Percentiles rank a stretch among this genome's conserved stretches.
phyloP scores from a whole-genome alignment of 1,140 invertebrate species.

The Pissodes strobi region DNA sequence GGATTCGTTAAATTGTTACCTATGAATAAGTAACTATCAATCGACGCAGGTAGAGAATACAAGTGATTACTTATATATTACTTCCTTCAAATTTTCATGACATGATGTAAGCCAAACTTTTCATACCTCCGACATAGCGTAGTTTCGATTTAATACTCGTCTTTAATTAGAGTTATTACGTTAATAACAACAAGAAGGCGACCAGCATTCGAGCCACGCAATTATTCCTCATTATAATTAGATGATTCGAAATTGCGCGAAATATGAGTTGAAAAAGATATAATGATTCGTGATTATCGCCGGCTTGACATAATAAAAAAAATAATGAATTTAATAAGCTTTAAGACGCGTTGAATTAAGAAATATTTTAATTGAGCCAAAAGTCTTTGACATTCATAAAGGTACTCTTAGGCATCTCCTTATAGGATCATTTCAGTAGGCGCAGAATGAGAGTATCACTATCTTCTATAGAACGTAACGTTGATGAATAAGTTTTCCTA shows the following conservation, averaged over 20 bases:
- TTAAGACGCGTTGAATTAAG: no score
- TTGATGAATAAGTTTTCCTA: no score
- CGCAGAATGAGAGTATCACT: no score
- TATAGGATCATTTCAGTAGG: no score
- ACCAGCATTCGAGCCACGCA: constrained; percentile 28
- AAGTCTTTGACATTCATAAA: no score
- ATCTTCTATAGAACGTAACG: no score
- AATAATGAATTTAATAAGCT: no score
- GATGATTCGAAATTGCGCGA: constrained; percentile 33
- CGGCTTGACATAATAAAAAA: constrained; percentile 24
- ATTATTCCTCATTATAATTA: constrained; percentile 34
- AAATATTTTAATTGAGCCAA: no score
- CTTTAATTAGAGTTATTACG: constrained; percentile 34
- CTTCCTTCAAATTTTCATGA: constrained; percentile 1
- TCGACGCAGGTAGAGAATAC: background rate
- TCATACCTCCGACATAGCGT: background rate
- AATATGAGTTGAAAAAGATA: constrained; percentile 31
- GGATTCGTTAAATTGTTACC: no score
- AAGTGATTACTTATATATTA: background rate
- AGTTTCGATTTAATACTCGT: constrained; percentile 29
- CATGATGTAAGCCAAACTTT: background rate
- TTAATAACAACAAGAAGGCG: constrained; percentile 36
- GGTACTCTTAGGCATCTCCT: no score
- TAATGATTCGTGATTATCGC: constrained; percentile 31
- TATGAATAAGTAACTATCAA: no score